phyloP scores from a whole-genome alignment of 2,113 vertebrate species.

The Mandrillus leucophaeus region DNA sequence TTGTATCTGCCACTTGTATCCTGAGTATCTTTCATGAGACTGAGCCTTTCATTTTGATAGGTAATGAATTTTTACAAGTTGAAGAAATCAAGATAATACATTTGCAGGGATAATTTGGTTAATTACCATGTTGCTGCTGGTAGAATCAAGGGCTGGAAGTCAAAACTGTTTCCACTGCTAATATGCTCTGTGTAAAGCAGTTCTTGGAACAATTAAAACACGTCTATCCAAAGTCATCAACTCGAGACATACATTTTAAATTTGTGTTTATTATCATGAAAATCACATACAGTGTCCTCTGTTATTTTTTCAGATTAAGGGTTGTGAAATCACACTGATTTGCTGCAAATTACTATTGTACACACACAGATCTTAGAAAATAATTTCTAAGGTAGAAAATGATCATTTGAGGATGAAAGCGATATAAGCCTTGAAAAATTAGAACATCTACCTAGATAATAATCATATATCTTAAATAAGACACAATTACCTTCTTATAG shows the following conservation, averaged over 20 bases:
- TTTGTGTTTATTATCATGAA: conserved; percentile 70
- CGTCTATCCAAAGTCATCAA: conserved; percentile 60
- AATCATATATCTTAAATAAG: conserved; percentile 14
- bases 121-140: conserved; percentile 81
- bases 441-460: not conserved
- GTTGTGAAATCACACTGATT: conserved; percentile 73
- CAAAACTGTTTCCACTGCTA: conserved; percentile 74
- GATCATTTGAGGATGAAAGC: conserved; percentile 17
- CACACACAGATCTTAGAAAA: conserved; percentile 44
- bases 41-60: conserved; percentile 77
- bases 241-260: conserved; percentile 74
- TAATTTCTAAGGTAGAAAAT: conserved; percentile 56
- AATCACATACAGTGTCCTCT: conserved; percentile 26
- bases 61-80: conserved; percentile 81
- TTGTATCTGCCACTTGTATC: conserved; percentile 62
- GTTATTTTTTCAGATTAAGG: conserved; percentile 69
- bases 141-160: conserved; percentile 72
- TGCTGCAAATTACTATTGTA: conserved; percentile 39
- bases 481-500: not conserved
- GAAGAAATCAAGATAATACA: conserved; percentile 83
- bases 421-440: conserved; percentile 11
- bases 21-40: conserved; percentile 78
- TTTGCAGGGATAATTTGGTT: conserved; percentile 82
- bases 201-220: conserved; percentile 81
- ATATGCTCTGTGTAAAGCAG: conserved; percentile 75